phyloP scores from a whole-genome alignment of 2,113 vertebrate species.

The Zapornia atra region DNA sequence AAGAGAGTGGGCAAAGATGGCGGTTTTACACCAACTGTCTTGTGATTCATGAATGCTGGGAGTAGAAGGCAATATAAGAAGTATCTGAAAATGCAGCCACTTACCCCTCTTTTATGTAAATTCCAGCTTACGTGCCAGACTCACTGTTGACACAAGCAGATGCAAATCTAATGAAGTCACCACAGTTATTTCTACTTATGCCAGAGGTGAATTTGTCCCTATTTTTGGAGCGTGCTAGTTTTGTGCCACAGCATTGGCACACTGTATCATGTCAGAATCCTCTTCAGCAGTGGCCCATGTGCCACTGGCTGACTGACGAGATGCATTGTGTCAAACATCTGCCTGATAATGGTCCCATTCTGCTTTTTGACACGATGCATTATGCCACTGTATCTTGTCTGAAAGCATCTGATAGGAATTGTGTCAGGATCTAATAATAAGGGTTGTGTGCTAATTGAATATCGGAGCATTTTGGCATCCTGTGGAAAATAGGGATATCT shows the following conservation, averaged over 20 bases:
- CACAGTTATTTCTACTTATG: constrained; percentile 12
- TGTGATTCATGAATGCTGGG: not conserved
- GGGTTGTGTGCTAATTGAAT: not conserved
- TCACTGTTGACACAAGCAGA: constrained; percentile 57
- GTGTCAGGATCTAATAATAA: not conserved
- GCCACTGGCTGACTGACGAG: not conserved
- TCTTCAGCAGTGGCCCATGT: not conserved
- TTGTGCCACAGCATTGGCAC: constrained; percentile 4
- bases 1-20: not conserved
- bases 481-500: not conserved
- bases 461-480: not conserved
- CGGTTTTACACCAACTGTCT: not conserved
- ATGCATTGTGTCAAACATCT: constrained; percentile 19
- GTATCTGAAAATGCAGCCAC: constrained; percentile 1
- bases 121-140: not conserved
- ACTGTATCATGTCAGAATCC: not conserved
- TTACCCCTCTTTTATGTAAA: constrained; percentile 26
- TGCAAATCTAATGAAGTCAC: constrained; percentile 67
- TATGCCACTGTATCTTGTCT: not conserved
- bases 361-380: not conserved
- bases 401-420: not conserved
- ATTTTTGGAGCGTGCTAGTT: constrained; percentile 38
- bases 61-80: not conserved
- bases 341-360: not conserved
- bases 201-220: constrained; percentile 64